A percentile compares a stretch with the other conserved stretches of the same genome.
phyloP scores from a whole-genome alignment of 2,888 invertebrate genomes.

The Leucoma salicis region DNA sequence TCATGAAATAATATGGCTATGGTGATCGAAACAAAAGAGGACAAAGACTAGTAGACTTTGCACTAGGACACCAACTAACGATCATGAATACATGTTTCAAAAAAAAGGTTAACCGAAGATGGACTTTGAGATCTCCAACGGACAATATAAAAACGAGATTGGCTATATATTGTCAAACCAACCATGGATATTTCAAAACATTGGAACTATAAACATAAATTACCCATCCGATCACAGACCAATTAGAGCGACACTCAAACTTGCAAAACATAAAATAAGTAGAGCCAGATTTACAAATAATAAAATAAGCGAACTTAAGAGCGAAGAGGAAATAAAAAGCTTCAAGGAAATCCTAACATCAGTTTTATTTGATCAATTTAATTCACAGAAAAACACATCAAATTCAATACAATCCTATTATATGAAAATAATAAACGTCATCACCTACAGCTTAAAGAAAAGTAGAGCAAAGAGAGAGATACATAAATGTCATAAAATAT shows the following conservation, averaged over 20 bases:
- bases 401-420: neutral
- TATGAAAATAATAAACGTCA: slow-evolving; percentile 6
- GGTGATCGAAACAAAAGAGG: neutral
- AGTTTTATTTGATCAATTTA: neutral
- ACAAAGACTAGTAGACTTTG: neutral
- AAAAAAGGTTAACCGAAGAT: neutral
- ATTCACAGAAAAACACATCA: neutral
- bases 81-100: neutral
- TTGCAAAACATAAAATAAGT: neutral
- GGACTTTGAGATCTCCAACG: neutral
- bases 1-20: neutral
- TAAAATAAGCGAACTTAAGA: neutral
- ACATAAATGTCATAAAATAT: slow-evolving; percentile 4
- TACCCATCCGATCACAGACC: neutral
- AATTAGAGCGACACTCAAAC: neutral
- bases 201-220: neutral
- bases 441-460: slow-evolving; percentile 1
- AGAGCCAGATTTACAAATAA: neutral
- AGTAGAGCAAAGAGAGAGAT: neutral
- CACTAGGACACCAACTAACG: neutral
- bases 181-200: neutral
- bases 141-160: slow-evolving; percentile 1
- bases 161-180: slow-evolving; percentile 2
- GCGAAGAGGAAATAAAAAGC: neutral
- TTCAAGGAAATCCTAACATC: neutral